phyloP scores from a whole-genome alignment of 2,113 vertebrate genomes.

The Clupea harengus region DNA sequence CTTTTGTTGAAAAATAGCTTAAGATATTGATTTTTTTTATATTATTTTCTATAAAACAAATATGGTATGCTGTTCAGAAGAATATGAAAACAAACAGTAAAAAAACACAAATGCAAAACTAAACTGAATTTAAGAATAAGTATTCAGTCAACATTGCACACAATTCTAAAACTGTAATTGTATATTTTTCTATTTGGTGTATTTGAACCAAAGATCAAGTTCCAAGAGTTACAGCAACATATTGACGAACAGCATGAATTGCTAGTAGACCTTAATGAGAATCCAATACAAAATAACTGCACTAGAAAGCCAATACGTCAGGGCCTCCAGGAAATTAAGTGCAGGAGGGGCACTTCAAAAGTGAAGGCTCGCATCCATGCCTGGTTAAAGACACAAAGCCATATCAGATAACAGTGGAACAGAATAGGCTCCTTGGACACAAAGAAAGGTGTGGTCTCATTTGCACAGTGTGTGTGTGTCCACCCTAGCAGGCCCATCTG shows the following conservation, averaged over 20 bases:
- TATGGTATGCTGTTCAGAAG: not conserved
- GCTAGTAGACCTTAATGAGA: conserved; percentile 3
- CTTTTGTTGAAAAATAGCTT: not conserved
- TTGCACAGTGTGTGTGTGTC: not conserved
- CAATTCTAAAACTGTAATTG: not conserved
- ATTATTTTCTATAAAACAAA: not conserved
- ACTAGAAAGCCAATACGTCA: conserved; percentile 10
- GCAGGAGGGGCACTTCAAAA: not conserved
- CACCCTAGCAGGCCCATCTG: not conserved
- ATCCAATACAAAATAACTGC: not conserved
- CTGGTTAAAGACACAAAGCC: not conserved
- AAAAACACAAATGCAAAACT: not conserved
- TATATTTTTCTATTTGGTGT: not conserved
- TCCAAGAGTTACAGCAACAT: not conserved
- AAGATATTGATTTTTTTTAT: not conserved
- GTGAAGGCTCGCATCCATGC: not conserved
- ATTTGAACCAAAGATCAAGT: not conserved
- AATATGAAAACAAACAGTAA: not conserved
- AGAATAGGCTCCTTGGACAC: not conserved
- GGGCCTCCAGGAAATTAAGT: not conserved
- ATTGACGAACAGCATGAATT: conserved; percentile 3
- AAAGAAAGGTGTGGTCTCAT: conserved; percentile 13
- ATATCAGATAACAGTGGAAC: not conserved
- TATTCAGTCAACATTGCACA: not conserved
- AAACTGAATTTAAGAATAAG: too few relatives aligned